Evolutionary conservation across 2,888 invertebrate genomes (phyloP).

Genomic region (Autographa gamma): DNA sequence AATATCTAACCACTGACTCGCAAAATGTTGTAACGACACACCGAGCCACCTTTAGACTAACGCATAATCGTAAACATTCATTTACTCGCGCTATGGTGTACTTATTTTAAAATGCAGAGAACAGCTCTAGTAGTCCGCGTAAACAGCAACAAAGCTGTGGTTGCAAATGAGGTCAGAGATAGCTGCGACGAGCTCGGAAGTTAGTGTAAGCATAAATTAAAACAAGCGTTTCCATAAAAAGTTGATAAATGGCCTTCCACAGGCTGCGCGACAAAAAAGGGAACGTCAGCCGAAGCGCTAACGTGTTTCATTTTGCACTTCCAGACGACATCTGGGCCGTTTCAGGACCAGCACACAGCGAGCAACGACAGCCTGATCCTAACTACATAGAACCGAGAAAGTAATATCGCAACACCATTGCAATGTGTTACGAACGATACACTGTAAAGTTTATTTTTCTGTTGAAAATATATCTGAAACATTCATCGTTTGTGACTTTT

Average conservation of each 20-base stretch:
- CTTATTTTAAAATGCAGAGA: conserved; percentile 69
- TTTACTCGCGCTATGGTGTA: conserved; percentile 58
- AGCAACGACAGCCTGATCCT: conserved; percentile 60
- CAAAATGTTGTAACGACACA: conserved; percentile 37
- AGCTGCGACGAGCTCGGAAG: conserved; percentile 79
- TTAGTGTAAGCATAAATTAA: conserved; percentile 88
- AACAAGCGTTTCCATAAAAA: conserved; percentile 87
- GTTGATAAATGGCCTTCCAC: conserved; percentile 87
- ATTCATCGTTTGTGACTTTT: conserved; percentile 37
- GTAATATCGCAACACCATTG: conserved; percentile 42
- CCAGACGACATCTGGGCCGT: conserved; percentile 82
- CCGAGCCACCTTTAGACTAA: conserved; percentile 45
- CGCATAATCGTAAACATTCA: conserved; percentile 66
- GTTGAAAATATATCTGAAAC: conserved; percentile 17
- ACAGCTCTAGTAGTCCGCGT: conserved; percentile 68
- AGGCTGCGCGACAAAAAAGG: conserved; percentile 84
- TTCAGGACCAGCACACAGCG: conserved; percentile 70
- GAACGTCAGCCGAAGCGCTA: conserved; percentile 82
- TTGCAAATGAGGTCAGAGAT: conserved; percentile 85
- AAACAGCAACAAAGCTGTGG: conserved; percentile 79
- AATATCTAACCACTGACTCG: background rate
- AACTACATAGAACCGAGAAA: conserved; percentile 34
- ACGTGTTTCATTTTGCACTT: conserved; percentile 86
- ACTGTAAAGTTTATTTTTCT: conserved; percentile 32
- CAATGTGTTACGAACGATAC: conserved; percentile 23